Evolutionary conservation across 1,140 invertebrate genomes (phyloP), one percentile per base, ranked within the genome.

Genomic region (Ylistrum balloti): DNA sequence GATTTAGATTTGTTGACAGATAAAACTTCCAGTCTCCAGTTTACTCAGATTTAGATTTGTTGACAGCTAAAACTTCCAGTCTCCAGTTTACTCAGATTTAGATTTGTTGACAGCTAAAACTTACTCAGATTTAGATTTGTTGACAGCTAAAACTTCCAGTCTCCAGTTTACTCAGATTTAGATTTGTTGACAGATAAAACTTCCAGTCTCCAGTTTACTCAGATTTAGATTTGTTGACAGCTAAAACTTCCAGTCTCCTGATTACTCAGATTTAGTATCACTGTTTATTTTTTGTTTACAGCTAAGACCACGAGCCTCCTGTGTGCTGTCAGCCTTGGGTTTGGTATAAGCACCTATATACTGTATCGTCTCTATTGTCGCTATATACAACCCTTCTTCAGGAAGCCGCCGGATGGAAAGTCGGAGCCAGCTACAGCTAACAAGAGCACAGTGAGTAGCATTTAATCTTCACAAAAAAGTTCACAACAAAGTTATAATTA

Each of bases 291-390:
- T 88, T 56, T 90, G 86, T 88, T 33, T 94, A 88, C 93, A 95
- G 94, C 93, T 89, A 94, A 94, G 88, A 93, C 94, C 38, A 92
- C 94, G 33, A 94, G 93, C n/a, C 89, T 94, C 17, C 90, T 94
- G 17, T 94, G 93, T 93, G 92, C 93, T 33, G 90, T 95, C 74
- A 93, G 94, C 9, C 91, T 95, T n/a, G 93, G 94, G 11, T 91
- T 94, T 86, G 93, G 94, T 33, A 90, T 95, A 15, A 94, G 94
- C 22, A 94, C 93, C n/a, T 92, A 93, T 15, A 89, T 95, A 32
- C 89, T 95, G 20, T 94, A 95, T 86, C 92, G 91, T 33, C 88
- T 95, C 0, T 95, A 95, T 90, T 92, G 92, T 38, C 90, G 92
- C 28, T 93, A 93, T 87, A 92, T 94, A 35, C 92, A 90, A 5